These are phyloP conservation scores for Ditylenchus dipsaci DNA, from an alignment of 1,140 invertebrate species.

Conservation along the genomic window DNA sequence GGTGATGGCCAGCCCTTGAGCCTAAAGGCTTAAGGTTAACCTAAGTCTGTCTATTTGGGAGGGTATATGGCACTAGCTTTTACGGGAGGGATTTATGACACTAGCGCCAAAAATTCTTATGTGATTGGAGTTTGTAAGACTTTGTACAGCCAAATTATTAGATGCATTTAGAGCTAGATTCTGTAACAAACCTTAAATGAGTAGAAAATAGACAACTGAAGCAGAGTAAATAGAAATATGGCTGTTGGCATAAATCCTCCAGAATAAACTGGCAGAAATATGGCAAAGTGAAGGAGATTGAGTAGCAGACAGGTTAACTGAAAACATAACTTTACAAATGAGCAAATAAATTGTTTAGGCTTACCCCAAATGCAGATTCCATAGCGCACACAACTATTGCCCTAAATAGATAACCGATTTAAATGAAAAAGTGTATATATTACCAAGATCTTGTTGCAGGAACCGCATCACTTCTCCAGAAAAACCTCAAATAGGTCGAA, in stretches of 20 bases:
- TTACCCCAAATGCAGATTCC: conserved; percentile 39
- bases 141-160: too few relatives aligned
- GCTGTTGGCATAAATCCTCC: conserved; percentile 30
- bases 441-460: conserved; percentile 51
- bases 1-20: too few relatives aligned
- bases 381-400: conserved; percentile 49
- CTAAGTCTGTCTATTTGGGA: too few relatives aligned
- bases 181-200: conserved; percentile 53
- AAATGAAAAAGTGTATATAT: conserved; percentile 15
- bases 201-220: conserved; percentile 47
- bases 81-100: too few relatives aligned
- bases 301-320: conserved; percentile 45
- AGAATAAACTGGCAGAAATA: conserved; percentile 35
- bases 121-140: too few relatives aligned
- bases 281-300: conserved; percentile 49
- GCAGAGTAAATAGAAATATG: conserved; percentile 41
- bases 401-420: conserved; percentile 26
- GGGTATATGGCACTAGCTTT: too few relatives aligned
- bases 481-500: too few relatives aligned
- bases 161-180: too few relatives aligned
- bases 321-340: background rate
- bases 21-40: too few relatives aligned
- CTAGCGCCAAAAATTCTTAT: too few relatives aligned
- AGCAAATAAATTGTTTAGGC: background rate
- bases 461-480: conserved; percentile 41